Evolutionary conservation across 2,888 invertebrate species (phyloP).

Genomic region (Trichopoda pennipes): DNA sequence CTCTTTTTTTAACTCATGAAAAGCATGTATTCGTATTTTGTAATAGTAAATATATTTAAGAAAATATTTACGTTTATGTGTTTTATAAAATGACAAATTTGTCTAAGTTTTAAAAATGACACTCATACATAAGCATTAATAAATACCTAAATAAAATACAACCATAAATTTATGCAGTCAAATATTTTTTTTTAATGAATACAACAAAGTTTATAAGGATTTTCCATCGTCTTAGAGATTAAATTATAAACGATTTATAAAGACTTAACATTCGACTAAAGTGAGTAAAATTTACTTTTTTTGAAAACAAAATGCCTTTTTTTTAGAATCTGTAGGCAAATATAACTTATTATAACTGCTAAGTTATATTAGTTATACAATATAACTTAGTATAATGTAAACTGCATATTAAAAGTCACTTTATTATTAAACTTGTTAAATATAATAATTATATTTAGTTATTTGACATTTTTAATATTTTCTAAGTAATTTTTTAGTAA

Average conservation of each 20-base stretch:
- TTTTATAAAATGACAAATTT: slow-evolving; percentile 66
- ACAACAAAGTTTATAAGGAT: slow-evolving; percentile 4
- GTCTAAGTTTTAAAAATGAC: slow-evolving; percentile 40
- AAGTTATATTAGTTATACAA: no score
- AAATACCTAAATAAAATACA: slow-evolving; percentile 17
- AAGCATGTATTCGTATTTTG: neutral
- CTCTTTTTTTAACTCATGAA: neutral
- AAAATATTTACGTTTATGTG: slow-evolving; percentile 62
- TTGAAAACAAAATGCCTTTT: neutral
- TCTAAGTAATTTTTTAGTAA: no score
- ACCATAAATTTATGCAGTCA: slow-evolving; percentile 44
- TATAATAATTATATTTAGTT: no score
- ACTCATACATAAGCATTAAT: slow-evolving; percentile 11
- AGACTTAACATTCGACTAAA: slow-evolving; percentile 27
- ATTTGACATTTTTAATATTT: no score
- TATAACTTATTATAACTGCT: no score
- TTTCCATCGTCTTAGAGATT: slow-evolving; percentile 17
- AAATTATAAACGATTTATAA: slow-evolving; percentile 50
- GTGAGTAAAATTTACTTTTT: slow-evolving; percentile 17
- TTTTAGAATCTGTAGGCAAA: no score
- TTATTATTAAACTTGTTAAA: no score
- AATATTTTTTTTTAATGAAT: slow-evolving; percentile 28
- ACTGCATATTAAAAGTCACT: no score
- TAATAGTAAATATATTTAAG: slow-evolving; percentile 54
- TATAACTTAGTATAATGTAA: no score